Conservation (phyloP, 2,113 vertebrate species). For the Callithrix jacchus region DNA sequence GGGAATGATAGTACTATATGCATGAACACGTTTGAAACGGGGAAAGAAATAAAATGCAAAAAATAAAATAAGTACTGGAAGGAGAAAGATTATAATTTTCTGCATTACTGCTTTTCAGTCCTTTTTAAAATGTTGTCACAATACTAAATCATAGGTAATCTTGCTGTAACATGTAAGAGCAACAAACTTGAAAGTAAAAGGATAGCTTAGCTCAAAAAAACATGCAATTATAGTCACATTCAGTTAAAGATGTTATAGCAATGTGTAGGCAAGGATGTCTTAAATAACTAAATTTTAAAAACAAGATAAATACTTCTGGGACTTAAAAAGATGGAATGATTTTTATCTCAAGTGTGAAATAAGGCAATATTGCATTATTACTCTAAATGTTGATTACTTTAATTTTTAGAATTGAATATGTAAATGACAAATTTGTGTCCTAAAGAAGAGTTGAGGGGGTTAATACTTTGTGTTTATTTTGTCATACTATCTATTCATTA, state of each 20-base stretch:
- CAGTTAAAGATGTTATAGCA: neutral
- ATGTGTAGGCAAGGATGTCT: neutral
- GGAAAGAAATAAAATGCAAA: neutral
- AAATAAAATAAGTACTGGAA: neutral
- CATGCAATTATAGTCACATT: neutral
- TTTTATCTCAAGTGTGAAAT: neutral
- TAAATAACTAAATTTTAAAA: slow-evolving; percentile 42
- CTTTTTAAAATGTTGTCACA: neutral
- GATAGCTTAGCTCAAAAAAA: slow-evolving; percentile 36
- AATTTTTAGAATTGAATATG: slow-evolving; percentile 40
- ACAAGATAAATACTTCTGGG: neutral
- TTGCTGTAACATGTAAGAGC: neutral
- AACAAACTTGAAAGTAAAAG: slow-evolving; percentile 15
- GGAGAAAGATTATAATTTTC: slow-evolving; percentile 23
- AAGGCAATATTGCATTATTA: neutral
- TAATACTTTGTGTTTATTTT: neutral
- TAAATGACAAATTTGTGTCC: neutral
- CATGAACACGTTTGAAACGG: neutral
- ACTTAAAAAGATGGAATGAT: neutral
- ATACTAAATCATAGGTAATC: neutral
- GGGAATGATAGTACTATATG: neutral
- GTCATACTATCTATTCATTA: neutral
- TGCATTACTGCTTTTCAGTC: slow-evolving; percentile 36
- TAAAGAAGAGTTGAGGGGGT: neutral
- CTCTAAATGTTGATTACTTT: neutral